These are phyloP conservation scores for Corythornis leucogaster DNA, from an alignment of 2,797 vertebrate genomes.

Conservation along the genomic window DNA sequence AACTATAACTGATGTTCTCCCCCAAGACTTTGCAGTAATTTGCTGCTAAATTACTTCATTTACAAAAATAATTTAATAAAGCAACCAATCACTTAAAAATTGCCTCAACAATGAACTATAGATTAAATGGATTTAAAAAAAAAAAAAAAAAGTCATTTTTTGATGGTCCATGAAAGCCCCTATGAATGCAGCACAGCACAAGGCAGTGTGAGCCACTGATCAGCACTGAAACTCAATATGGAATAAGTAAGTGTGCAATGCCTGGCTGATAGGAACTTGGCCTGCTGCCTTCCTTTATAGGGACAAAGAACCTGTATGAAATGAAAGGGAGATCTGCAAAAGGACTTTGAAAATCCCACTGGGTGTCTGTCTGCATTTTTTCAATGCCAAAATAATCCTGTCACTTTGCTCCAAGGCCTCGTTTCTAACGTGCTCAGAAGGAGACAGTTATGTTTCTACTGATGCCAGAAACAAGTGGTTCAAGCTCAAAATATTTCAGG, in stretches of 20 bases:
- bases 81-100: not conserved
- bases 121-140: not conserved
- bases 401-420: not conserved
- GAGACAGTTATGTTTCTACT: not conserved
- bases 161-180: not conserved
- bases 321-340: conserved; percentile 4
- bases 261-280: not conserved
- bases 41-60: not conserved
- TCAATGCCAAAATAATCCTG: not conserved
- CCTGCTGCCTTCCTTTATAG: not conserved
- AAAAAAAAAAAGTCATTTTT: not conserved
- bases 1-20: not conserved
- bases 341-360: not conserved
- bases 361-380: not conserved
- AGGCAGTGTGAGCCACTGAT: not conserved
- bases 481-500: not conserved
- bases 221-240: not conserved
- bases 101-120: not conserved
- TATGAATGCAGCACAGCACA: not conserved
- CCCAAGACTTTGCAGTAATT: not conserved
- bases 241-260: not conserved
- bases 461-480: not conserved
- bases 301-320: not conserved
- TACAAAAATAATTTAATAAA: not conserved
- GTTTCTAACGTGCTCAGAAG: not conserved